A percentile compares a stretch with the other conserved stretches of the same genome.
Evolutionary conservation across 1,140 invertebrate genomes (phyloP).

Genomic region (Zaprionus nigranus): DNA sequence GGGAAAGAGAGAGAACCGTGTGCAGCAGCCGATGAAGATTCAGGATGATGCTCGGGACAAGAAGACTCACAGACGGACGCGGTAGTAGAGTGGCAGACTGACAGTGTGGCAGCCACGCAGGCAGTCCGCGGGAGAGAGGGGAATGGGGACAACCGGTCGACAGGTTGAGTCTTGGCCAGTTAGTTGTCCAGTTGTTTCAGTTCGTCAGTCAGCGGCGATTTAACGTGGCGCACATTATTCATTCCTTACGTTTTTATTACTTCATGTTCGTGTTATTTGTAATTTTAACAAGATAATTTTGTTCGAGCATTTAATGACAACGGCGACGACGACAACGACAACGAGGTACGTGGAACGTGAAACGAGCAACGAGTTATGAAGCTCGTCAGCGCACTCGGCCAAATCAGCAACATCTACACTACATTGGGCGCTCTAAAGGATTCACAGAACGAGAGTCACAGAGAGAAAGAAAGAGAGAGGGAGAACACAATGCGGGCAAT

Average conservation of each 20-base stretch:
- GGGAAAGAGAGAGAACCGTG: neutral
- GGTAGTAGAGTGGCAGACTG: neutral
- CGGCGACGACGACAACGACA: slow-evolving; percentile 27
- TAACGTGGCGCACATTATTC: slow-evolving; percentile 82
- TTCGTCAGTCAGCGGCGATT: slow-evolving; percentile 66
- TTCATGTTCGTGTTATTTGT: slow-evolving; percentile 84
- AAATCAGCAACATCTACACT: slow-evolving; percentile 1
- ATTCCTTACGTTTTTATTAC: slow-evolving; percentile 84
- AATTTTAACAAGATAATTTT: slow-evolving; percentile 85
- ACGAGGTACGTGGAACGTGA: slow-evolving; percentile 1
- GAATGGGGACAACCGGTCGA: slow-evolving; percentile 53
- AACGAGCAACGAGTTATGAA: slow-evolving; percentile 8
- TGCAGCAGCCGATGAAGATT: slow-evolving; percentile 38
- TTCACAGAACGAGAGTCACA: slow-evolving; percentile 27
- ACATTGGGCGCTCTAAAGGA: slow-evolving; percentile 34
- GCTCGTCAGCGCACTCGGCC: slow-evolving; percentile 2
- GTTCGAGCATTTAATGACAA: slow-evolving; percentile 84
- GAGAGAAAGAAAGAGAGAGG: neutral
- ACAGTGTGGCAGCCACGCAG: slow-evolving; percentile 8
- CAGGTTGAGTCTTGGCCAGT: slow-evolving; percentile 19
- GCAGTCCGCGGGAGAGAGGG: slow-evolving; percentile 16
- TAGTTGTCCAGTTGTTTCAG: slow-evolving; percentile 13
- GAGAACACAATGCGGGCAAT: slow-evolving; percentile 23
- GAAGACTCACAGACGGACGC: no score
- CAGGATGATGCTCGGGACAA: slow-evolving; percentile 19